A percentile compares a stretch with the other conserved stretches of the same genome.
phyloP scores from a whole-genome alignment of 1,140 invertebrate genomes.

The Branchinecta lindahli region DNA sequence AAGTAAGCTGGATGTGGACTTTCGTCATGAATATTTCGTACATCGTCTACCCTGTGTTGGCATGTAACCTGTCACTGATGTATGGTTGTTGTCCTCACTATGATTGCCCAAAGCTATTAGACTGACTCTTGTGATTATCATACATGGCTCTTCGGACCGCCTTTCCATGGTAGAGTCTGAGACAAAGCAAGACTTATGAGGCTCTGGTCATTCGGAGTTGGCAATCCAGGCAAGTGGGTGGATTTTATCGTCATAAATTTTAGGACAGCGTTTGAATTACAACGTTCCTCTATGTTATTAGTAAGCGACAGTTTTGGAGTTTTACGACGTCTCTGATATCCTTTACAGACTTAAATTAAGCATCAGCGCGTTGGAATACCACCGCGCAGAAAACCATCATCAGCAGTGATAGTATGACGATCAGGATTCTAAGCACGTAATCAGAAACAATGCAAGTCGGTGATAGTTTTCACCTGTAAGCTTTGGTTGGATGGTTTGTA shows the following conservation, averaged over 20 bases:
- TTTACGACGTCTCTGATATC: no score
- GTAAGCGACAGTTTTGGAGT: no score
- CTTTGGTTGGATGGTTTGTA: no score
- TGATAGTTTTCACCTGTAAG: no score
- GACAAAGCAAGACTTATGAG: conserved; percentile 6
- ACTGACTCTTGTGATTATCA: background rate
- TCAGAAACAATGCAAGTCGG: no score
- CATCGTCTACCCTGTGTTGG: background rate
- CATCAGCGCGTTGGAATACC: no score
- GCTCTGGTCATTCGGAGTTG: background rate
- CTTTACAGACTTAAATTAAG: no score
- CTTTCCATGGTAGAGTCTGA: background rate
- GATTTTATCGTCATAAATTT: background rate
- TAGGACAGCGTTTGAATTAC: no score
- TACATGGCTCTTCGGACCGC: conserved; percentile 1
- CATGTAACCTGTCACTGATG: background rate
- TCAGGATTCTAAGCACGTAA: no score
- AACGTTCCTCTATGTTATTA: no score
- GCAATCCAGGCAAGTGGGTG: background rate
- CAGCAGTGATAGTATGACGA: no score
- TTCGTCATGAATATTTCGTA: background rate
- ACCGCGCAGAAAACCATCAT: no score
- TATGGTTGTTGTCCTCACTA: conserved; percentile 5
- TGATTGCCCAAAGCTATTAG: background rate
- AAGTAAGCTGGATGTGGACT: background rate